Percentiles rank a stretch among this genome's conserved stretches.
These are phyloP conservation scores for Eurytoma adleriae DNA, from an alignment of 2,888 invertebrate species.

Conservation along the genomic window DNA sequence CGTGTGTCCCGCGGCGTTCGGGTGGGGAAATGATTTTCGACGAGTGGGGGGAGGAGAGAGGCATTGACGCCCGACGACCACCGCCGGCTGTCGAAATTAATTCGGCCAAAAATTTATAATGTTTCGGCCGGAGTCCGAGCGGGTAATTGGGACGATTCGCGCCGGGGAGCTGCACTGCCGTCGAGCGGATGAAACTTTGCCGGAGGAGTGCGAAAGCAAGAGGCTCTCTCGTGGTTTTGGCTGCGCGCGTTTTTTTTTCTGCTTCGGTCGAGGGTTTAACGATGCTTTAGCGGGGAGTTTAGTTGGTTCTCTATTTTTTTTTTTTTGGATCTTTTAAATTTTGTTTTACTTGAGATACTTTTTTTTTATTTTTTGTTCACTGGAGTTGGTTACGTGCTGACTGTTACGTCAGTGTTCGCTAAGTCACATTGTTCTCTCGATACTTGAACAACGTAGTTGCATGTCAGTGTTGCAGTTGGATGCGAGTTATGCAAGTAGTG, in stretches of 20 bases:
- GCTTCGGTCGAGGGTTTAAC: background rate
- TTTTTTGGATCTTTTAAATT: background rate
- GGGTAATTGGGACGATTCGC: conserved; percentile 27
- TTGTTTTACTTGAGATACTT: background rate
- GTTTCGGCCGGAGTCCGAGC: conserved; percentile 3
- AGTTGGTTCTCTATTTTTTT: background rate
- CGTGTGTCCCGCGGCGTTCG: background rate
- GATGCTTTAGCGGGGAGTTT: background rate
- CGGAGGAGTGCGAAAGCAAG: background rate
- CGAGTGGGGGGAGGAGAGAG: background rate
- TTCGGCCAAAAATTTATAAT: conserved; percentile 45
- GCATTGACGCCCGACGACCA: conserved; percentile 53
- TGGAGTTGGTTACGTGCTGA: background rate
- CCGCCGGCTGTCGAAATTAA: conserved; percentile 59
- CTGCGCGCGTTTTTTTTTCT: background rate
- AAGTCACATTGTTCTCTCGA: conserved; percentile 2
- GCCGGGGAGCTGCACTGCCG: background rate
- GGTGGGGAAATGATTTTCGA: conserved; percentile 42
- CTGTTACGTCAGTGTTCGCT: no score
- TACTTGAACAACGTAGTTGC: conserved; percentile 11
- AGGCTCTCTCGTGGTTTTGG: background rate
- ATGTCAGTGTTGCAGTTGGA: background rate
- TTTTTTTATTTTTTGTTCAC: background rate
- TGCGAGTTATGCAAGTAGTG: background rate
- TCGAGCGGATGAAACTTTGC: conserved; percentile 9